These are phyloP conservation scores for Equus quagga DNA, from an alignment of 2,113 vertebrate species.

Conservation along the genomic window DNA sequence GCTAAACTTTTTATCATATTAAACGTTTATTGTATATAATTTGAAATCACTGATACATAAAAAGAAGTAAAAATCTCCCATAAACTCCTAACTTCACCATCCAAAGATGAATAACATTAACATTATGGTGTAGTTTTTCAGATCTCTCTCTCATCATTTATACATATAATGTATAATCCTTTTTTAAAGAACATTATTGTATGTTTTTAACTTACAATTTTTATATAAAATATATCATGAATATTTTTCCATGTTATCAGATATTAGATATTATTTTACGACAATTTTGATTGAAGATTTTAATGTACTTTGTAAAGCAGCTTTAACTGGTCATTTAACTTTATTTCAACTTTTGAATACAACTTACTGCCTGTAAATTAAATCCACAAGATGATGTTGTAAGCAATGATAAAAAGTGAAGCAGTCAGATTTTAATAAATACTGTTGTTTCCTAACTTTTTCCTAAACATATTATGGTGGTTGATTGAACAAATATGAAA, in stretches of 20 bases:
- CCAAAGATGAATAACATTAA: background rate
- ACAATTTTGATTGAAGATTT: background rate
- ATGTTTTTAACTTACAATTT: background rate
- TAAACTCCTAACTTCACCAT: background rate
- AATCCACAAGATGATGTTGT: background rate
- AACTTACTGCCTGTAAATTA: slow-evolving; percentile 2
- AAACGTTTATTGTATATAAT: background rate
- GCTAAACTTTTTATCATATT: background rate
- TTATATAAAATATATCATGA: background rate
- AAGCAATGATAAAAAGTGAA: background rate
- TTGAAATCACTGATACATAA: slow-evolving; percentile 29
- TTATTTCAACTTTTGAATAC: background rate
- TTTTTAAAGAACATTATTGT: background rate
- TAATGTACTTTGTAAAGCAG: background rate
- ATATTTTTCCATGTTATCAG: background rate
- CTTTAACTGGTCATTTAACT: background rate
- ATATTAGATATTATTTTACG: slow-evolving; percentile 35
- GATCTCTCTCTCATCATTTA: background rate
- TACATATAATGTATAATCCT: background rate
- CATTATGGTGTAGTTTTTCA: background rate
- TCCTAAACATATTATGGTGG: slow-evolving; percentile 32
- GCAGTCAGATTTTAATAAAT: background rate
- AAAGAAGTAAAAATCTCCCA: background rate
- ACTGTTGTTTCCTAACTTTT: background rate
- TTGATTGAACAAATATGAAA: slow-evolving; percentile 31